Base-by-base conservation (phyloP, 2,888 invertebrate species). In the Chrysomela aeneicollis region DNA sequence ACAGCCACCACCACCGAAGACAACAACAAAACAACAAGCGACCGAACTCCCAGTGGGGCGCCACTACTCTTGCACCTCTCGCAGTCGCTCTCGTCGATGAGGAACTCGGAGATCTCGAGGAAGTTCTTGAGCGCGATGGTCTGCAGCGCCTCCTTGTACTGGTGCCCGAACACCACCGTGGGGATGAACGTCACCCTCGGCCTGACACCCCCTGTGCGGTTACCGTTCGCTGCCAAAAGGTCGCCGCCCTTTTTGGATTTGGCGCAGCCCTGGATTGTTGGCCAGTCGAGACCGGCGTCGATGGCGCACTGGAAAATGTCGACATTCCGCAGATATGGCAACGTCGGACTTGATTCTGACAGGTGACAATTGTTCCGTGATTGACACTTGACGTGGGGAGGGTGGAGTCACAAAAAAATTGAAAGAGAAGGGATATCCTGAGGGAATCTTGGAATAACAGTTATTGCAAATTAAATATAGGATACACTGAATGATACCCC, bases 221-320 rank as follows among this genome's bases (percentile, higher is more conserved):
- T 74, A 1, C 85, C 85, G 50, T 81, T 71, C 9, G 66, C 67
- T 0, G 77, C 81, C 32, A 85, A 73, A 19, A 84, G 69, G 6
- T 82, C 77, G 26, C 80, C 77, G 1, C 80, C 83, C 63, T 73
- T 37, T 2, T 71, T 61, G 1, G 75, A 73, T 1, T 67, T 66
- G 12, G 75, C 66, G 64, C 85, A 85, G 0, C 70, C 37, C 5
- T 74, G 35, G 18, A 84, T 76, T 0, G 50, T 30, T 1, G 68
- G 51, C 54, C 74, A 73, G n/a, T 70, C 72, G 18, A 83, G 54
- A 10, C 71, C 74, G 1, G 71, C 53, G 1, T 73, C 62, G 22
- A 74, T 53, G 0, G 81, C 81, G 67, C 85, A 85, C 85, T 85
- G 66, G 37, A 78, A 76, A 58, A 26, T n/a, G n/a, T n/a, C n/a